Evolutionary conservation across 2,797 vertebrate species (phyloP), one percentile per base, ranked within the genome.

Genomic region (Graptemys geographica): DNA sequence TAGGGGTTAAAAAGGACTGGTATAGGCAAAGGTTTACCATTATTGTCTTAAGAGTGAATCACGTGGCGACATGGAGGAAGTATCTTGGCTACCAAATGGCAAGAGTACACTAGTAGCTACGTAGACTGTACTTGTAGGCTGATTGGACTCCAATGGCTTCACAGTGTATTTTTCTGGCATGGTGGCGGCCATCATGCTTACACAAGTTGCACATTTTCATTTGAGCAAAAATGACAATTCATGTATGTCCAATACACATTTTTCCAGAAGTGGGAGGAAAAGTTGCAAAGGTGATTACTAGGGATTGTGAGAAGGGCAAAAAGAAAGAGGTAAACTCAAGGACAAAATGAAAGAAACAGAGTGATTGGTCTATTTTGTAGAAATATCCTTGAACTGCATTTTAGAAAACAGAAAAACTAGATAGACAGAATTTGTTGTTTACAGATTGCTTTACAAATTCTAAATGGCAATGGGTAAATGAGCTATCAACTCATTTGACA

Each of bases 391-490:
- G 7, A 90, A 93, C 85, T 18, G 81, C 92, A 93, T 96, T 97
- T 95, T 55, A 91, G 15, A 86, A 27, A 92, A 80, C 6, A 90
- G 94, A 53, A n/a, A 87, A 95, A 93, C 37, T 89, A 57, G 33
- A 65, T 2, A 78, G 81, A 83, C 85, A 96, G 94, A 89, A 91
- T 86, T 25, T 89, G 49, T 33, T 97, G 76, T 89, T 97, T 97
- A 97, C 85, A 96, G 96, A 98, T 97, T 95, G 94, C 86, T 97
- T 97, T 95, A 96, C 96, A 98, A 97, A 97, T 95, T 97, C 81
- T 94, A 97, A 97, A 97, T 91, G 96, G 85, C 95, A 97, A 89
- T 27, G 27, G 69, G 87, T 96, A 98, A 98, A 97, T 95, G 96
- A 97, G 91, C 96, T 96, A 94, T 97, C 94, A 96, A 5, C n/a